A percentile compares a stretch with the other conserved stretches of the same genome.
Evolutionary conservation across 2,888 invertebrate genomes (phyloP).

Genomic region (Gryllus longicercus): DNA sequence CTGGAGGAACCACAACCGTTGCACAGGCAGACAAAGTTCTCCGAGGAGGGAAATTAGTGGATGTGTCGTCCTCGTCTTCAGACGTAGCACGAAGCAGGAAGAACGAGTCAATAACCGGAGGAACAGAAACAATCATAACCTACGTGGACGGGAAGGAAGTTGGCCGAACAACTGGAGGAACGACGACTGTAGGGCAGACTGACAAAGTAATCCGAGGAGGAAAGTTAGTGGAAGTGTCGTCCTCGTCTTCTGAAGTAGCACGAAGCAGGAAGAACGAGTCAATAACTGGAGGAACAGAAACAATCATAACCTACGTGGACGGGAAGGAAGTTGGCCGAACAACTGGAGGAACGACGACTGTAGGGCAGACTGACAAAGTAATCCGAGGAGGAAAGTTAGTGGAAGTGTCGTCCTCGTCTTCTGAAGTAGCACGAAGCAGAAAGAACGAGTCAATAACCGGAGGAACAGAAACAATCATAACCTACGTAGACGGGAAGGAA

Average conservation of each 20-base stretch:
- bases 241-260: not conserved
- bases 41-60: not conserved
- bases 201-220: not conserved
- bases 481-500: not conserved
- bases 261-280: not conserved
- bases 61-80: not conserved
- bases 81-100: not conserved
- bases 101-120: not conserved
- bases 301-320: not conserved
- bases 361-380: not conserved
- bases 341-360: not conserved
- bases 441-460: not conserved
- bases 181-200: not conserved
- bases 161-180: not conserved
- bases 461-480: not conserved
- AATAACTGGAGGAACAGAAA: not conserved
- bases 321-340: not conserved
- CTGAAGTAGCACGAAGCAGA: not conserved
- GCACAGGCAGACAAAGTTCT: not conserved
- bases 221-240: not conserved
- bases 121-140: not conserved
- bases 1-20: not conserved
- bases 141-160: conserved; percentile 6
- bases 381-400: not conserved
- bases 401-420: not conserved